phyloP scores from a whole-genome alignment of 2,113 vertebrate species.

The Mastomys coucha region DNA sequence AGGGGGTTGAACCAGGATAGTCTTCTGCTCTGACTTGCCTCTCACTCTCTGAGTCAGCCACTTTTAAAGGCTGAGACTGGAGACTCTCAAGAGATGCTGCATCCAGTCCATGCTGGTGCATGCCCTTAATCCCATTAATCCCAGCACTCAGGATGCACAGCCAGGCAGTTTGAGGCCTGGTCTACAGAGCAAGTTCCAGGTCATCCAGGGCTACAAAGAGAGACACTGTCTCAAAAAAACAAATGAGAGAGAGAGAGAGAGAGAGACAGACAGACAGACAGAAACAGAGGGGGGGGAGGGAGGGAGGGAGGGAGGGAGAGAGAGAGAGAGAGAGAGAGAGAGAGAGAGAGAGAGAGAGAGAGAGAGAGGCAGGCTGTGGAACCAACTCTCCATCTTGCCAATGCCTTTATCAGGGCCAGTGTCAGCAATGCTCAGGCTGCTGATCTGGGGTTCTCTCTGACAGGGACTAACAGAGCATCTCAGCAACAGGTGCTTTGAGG shows the following conservation, averaged over 20 bases:
- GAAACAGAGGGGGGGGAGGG: too few species aligned
- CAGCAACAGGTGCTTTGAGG: background rate
- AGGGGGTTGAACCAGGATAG: background rate
- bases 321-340: too few species aligned
- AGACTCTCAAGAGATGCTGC: background rate
- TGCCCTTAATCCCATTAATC: background rate
- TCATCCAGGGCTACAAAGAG: background rate
- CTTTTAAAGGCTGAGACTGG: background rate
- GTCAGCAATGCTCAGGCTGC: background rate
- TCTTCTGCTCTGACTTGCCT: background rate
- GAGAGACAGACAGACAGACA: background rate
- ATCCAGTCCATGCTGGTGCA: background rate
- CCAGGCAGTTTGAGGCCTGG: background rate
- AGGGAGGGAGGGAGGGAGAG: background rate
- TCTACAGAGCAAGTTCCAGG: background rate
- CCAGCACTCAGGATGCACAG: background rate
- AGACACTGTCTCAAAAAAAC: background rate
- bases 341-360: background rate
- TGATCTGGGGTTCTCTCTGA: background rate
- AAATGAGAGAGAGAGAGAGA: background rate
- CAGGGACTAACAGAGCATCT: background rate
- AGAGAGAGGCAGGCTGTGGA: background rate
- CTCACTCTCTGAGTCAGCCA: background rate
- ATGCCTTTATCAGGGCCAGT: background rate
- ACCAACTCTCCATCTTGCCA: background rate